Base-by-base conservation (phyloP, 2,113 vertebrate species). In the Sander vitreus region DNA sequence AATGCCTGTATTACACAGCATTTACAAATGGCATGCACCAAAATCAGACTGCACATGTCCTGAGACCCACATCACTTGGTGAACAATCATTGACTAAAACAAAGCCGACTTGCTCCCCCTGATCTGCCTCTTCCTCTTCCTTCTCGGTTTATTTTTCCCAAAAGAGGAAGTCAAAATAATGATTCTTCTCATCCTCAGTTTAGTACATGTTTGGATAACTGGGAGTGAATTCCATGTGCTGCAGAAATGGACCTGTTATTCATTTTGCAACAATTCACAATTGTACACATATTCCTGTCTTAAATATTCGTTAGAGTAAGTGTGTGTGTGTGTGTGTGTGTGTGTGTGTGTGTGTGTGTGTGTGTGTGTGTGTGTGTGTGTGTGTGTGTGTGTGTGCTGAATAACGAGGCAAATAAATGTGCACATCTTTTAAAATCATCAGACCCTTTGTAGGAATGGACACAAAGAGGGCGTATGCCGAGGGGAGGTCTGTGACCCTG, bases 401-500 rank as follows among this genome's bases (percentile, higher is more conserved):
- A 64, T 54, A 51, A 33, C 5, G 13, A 23, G 45, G 27, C 2
- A 33, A 9, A n/a, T n/a, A 60, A 39, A 55, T 19, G 43, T 53
- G 23, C 65, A 57, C 81, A 67, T 85, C 59, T 62, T 76, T 21
- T 27, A 25, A 66, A 62, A 51, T 2, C 68, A 67, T 73, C 1
- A n/a, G 6, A 11, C 21, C 27, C 68, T 85, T 68, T 86, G 80
- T 77, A 1, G 63, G 16, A 3, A 45, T 3, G 57, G 58, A 62
- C 73, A 86, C 86, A 84, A 84, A 85, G 86, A 90, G 89, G 92
- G 93, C 90, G 93, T 86, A 70, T 89, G 81, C 79, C 27, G 64
- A 21, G 33, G 72, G 83, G 62, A 33, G 78, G 68, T 6, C 16
- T 18, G 48, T 7, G 36, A 6, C 33, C 54, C 74, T 2, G 36